Evolutionary conservation across 2,888 invertebrate genomes (phyloP).

Genomic region (Scelioninae gen. 2): DNA sequence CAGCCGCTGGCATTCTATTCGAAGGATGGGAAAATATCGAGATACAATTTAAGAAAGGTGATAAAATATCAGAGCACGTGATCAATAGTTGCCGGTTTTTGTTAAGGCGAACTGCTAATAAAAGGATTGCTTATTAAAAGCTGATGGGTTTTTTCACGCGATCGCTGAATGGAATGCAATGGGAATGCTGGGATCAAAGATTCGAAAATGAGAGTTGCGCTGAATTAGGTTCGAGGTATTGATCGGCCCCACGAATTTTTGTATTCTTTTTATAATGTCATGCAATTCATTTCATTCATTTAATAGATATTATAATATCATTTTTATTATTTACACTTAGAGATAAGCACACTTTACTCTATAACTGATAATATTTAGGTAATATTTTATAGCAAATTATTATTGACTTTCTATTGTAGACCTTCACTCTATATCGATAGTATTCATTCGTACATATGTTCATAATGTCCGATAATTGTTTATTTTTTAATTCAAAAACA

Average conservation of each 20-base stretch:
- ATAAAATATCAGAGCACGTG: conserved; percentile 26
- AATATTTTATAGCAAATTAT: too few species aligned
- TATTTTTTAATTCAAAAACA: too few species aligned
- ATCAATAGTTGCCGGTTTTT: conserved; percentile 34
- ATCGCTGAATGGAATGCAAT: conserved; percentile 2
- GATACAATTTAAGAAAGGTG: conserved; percentile 96
- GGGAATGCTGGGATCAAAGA: conserved; percentile 13
- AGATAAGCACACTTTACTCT: too few species aligned
- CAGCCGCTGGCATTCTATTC: conserved; percentile 94
- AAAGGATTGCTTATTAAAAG: conserved; percentile 25
- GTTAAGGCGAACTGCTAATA: conserved; percentile 13
- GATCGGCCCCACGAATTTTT: conserved; percentile 11
- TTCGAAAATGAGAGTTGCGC: conserved; percentile 12
- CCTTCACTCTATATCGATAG: too few species aligned
- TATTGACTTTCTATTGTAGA: too few species aligned
- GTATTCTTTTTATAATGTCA: conserved; percentile 1
- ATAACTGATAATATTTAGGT: too few species aligned
- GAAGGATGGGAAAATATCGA: conserved; percentile 90
- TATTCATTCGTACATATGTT: too few species aligned
- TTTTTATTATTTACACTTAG: too few species aligned
- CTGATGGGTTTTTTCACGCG: conserved; percentile 33
- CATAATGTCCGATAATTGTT: too few species aligned
- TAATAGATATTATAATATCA: too few species aligned
- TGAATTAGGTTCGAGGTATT: conserved; percentile 18
- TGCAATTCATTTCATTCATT: too few species aligned